A percentile compares a stretch with the other conserved stretches of the same genome.
Conservation (phyloP, 2,113 vertebrate species). For the Hypanus sabinus region DNA sequence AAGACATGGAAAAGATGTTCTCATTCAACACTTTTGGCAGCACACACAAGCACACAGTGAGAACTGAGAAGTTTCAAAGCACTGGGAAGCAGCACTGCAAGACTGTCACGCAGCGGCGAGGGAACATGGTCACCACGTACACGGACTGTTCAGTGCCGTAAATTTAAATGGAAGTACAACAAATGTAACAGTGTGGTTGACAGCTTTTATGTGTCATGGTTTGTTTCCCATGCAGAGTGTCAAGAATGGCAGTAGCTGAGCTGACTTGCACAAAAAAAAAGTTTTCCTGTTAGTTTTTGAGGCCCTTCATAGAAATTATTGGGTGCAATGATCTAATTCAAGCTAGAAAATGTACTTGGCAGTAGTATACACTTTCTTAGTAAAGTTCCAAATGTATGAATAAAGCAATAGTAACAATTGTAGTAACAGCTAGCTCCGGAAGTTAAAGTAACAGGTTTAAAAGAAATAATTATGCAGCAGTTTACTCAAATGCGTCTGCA, state of each 20-base stretch:
- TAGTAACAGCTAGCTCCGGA: not conserved
- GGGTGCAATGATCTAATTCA: not conserved
- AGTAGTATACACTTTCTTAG: conserved; percentile 21
- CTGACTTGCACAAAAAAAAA: conserved; percentile 15
- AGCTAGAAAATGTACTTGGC: conserved; percentile 8
- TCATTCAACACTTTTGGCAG: conserved; percentile 72
- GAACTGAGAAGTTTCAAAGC: conserved; percentile 71
- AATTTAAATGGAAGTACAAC: not conserved
- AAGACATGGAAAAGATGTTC: conserved; percentile 96
- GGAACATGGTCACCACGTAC: conserved; percentile 95
- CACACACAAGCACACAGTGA: conserved; percentile 52
- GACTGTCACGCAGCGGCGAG: conserved; percentile 87
- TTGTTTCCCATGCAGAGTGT: not conserved
- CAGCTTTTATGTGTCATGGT: conserved; percentile 17
- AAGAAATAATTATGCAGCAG: not conserved
- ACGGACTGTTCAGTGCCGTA: conserved; percentile 85
- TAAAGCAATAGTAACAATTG: conserved; percentile 1
- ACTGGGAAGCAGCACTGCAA: conserved; percentile 79
- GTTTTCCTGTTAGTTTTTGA: conserved; percentile 22
- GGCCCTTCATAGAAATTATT: conserved; percentile 19
- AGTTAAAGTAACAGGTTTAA: not conserved
- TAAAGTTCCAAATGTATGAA: not conserved
- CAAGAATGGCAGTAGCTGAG: conserved; percentile 6
- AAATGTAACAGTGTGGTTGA: not conserved
- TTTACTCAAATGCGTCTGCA: not conserved